Percentiles rank a stretch among this genome's conserved stretches.
These are phyloP conservation scores for Eulemur coronatus DNA, from an alignment of 2,797 vertebrate genomes.

Conservation along the genomic window DNA sequence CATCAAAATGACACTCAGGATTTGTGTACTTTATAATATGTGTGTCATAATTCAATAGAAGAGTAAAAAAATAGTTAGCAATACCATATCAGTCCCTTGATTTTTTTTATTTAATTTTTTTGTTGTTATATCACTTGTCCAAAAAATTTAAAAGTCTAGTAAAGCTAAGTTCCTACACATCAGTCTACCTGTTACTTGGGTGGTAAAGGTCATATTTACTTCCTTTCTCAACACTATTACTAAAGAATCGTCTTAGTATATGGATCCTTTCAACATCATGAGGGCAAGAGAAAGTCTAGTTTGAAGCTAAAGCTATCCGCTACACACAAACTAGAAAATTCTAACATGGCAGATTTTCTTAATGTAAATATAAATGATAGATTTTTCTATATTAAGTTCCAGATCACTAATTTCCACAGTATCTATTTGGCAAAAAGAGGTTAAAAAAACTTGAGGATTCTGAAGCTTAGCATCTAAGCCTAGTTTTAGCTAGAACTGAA, in stretches of 20 bases:
- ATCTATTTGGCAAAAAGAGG: neutral
- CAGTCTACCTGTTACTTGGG: neutral
- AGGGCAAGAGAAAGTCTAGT: neutral
- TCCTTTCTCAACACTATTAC: neutral
- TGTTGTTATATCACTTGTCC: neutral
- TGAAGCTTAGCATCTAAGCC: neutral
- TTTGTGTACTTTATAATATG: constrained; percentile 12
- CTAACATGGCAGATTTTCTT: neutral
- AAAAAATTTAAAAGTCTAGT: neutral
- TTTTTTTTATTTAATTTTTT: neutral
- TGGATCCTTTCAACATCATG: neutral
- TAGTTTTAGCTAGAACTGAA: neutral
- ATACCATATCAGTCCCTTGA: neutral
- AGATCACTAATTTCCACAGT: neutral
- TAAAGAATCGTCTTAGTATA: neutral
- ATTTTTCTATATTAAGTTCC: neutral
- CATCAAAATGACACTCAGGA: constrained; percentile 24
- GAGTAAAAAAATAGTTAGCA: neutral
- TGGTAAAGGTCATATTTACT: neutral
- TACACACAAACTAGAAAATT: constrained; percentile 5
- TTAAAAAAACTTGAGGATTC: neutral
- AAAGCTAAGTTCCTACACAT: neutral
- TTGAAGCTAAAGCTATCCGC: neutral
- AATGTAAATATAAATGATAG: neutral
- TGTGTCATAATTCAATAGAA: constrained; percentile 29